A percentile compares a stretch with the other conserved stretches of the same genome.
Conservation (phyloP, 2,888 invertebrate genomes). For the Frankliniella fusca region DNA sequence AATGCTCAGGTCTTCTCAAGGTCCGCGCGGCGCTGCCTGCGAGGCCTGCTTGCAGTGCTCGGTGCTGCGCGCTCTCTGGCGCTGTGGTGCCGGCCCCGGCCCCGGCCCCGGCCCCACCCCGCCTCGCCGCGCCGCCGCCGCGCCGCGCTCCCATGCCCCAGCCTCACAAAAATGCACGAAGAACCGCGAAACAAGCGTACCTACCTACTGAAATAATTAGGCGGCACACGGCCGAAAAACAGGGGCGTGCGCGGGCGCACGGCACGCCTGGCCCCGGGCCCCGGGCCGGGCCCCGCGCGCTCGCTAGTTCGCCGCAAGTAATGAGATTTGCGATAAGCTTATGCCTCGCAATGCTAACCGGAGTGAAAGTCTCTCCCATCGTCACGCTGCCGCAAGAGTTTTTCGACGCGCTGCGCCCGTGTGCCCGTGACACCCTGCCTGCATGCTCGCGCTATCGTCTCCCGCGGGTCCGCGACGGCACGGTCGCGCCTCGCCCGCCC, state of each 20-base stretch:
- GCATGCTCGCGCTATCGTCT: neutral
- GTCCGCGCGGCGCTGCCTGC: too few relatives aligned
- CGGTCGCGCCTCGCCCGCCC: neutral
- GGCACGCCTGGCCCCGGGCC: neutral
- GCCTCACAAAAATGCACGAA: neutral
- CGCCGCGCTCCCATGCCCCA: neutral
- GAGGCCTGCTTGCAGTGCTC: neutral
- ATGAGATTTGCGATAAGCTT: neutral
- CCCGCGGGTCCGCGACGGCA: neutral
- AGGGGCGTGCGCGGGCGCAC: neutral
- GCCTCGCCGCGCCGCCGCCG: neutral
- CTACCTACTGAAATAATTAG: neutral
- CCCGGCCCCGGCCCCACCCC: neutral
- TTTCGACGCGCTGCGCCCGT: neutral
- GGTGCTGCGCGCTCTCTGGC: neutral
- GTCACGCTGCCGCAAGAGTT: constrained; percentile 2
- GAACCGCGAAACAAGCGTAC: neutral
- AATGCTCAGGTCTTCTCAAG: neutral
- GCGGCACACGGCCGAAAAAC: neutral
- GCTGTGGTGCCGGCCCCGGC: neutral
- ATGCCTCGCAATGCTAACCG: neutral
- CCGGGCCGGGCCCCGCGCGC: neutral
- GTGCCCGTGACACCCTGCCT: neutral
- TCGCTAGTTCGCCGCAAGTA: neutral
- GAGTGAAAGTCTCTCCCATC: neutral